Evolutionary conservation across 2,113 vertebrate species (phyloP), one percentile per base, ranked within the genome.

Genomic region (Microtus oregoni): DNA sequence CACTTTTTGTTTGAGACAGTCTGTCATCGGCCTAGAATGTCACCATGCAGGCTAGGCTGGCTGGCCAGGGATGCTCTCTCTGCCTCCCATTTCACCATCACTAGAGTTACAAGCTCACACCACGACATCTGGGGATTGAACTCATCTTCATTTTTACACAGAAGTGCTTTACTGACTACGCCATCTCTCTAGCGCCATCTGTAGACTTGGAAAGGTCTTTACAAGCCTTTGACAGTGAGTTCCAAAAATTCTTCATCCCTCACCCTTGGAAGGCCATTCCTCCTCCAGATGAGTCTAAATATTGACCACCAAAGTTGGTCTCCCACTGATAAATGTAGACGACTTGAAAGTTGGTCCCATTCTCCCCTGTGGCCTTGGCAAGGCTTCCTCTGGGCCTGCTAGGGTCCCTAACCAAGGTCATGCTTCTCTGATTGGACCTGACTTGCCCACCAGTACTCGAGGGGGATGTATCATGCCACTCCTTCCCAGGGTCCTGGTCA

Each of bases 401-500:
- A 86, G 35, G 20, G 4, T 78, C 78, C 47, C 78, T 89, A 76
- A 7, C 73, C 38, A 20, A 68, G 67, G 28, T 68, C 26, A 70
- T 52, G 26, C 7, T 47, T 17, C 41, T 86, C 30, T 41, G 17
- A 30, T 50, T 6, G 7, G 63, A 50, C 67, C 24, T 19, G n/a
- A 50, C 32, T 55, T 44, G 41, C 28, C 72, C 17, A 32, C 65
- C 50, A 9, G 11, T 9, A 13, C 5, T 35, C 3, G 0, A 1
- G 5, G 50, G 50, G n/a, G 10, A 47, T n/a, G 32, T 35, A 9
- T 30, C 44, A 0, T 4, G 12, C 14, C 2, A 7, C 22, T 28
- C n/a, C 41, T 38, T 12, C 6, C 2, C 41, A 28, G 65, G 15
- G 32, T 26, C 4, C 0, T 4, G 3, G 13, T 15, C 11, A 35